Conservation (phyloP, 1,140 invertebrate species). For the Procambarus virginalis region DNA sequence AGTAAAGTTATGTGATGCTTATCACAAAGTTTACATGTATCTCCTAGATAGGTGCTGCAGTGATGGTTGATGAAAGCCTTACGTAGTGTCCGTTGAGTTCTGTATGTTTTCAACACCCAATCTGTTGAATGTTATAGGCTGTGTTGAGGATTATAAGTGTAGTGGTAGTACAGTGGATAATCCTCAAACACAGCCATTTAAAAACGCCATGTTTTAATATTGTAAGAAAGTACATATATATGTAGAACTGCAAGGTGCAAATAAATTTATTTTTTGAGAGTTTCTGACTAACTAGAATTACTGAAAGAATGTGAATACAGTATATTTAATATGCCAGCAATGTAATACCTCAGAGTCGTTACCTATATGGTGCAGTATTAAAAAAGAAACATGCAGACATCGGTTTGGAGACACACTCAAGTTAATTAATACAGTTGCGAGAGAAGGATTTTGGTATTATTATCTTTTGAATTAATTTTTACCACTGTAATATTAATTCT, state of each 20-base stretch:
- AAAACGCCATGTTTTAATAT: slow-evolving; percentile 11
- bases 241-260: neutral
- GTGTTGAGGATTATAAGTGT: slow-evolving; percentile 46
- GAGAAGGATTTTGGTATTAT: neutral
- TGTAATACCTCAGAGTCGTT: neutral
- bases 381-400: neutral
- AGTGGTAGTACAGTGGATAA: slow-evolving; percentile 21
- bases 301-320: neutral
- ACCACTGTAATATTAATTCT: neutral
- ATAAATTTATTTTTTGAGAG: slow-evolving; percentile 18
- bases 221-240: slow-evolving; percentile 14
- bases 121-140: slow-evolving; percentile 23
- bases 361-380: neutral
- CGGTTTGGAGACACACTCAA: neutral
- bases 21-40: slow-evolving; percentile 45
- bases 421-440: neutral
- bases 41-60: slow-evolving; percentile 55
- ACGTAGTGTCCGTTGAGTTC: slow-evolving; percentile 50
- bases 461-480: neutral
- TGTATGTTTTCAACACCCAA: slow-evolving; percentile 21
- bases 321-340: neutral
- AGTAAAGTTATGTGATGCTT: slow-evolving; percentile 50
- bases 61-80: slow-evolving; percentile 56
- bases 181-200: slow-evolving; percentile 33
- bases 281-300: neutral